Conservation (phyloP, 2,113 vertebrate species). For the Alouatta palliata region DNA sequence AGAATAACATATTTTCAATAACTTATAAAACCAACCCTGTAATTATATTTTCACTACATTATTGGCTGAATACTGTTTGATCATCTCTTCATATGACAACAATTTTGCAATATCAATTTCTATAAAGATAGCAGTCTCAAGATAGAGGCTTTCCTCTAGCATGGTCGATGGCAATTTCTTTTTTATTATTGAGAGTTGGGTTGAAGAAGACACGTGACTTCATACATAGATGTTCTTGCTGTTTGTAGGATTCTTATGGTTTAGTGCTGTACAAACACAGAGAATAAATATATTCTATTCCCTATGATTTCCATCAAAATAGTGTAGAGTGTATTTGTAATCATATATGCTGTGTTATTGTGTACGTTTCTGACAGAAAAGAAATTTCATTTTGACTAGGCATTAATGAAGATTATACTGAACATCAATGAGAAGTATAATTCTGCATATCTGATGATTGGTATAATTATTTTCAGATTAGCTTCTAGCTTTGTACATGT, state of each 20-base stretch:
- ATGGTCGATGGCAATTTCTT: neutral
- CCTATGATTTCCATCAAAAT: neutral
- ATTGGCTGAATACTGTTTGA: neutral
- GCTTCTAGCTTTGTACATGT: neutral
- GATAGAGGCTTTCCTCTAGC: neutral
- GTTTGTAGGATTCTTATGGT: neutral
- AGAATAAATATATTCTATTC: neutral
- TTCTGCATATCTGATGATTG: neutral
- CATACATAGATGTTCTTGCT: neutral
- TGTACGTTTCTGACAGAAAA: neutral
- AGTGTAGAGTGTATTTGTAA: neutral
- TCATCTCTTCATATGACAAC: neutral
- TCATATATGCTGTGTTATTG: neutral
- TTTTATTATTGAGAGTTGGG: neutral
- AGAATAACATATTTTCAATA: neutral
- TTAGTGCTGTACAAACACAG: neutral
- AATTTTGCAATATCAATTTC: neutral
- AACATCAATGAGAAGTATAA: neutral
- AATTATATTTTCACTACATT: neutral
- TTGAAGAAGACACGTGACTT: neutral
- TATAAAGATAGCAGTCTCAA: neutral
- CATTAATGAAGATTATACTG: neutral
- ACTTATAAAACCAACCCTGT: neutral
- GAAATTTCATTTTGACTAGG: conserved; percentile 21
- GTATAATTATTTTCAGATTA: conserved; percentile 1